phyloP scores from a whole-genome alignment of 2,113 vertebrate species.

The Thalassoma bifasciatum region DNA sequence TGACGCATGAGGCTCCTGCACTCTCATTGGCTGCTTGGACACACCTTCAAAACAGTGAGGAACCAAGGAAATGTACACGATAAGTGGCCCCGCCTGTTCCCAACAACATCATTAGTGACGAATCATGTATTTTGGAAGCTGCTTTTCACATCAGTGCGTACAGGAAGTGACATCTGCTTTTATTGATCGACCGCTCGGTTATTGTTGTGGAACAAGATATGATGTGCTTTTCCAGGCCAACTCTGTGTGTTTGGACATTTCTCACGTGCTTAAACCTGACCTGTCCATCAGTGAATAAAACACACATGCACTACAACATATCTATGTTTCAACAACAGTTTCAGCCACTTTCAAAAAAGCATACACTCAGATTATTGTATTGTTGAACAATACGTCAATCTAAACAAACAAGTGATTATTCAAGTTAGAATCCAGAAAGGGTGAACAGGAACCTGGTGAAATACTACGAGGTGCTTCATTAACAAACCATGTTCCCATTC shows the following conservation, averaged over 20 bases:
- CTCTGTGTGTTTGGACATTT: not conserved
- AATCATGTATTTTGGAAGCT: not conserved
- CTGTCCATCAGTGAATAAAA: not conserved
- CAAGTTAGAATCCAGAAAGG: no score
- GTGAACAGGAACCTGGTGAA: no score
- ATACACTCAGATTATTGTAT: no score
- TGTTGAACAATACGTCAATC: no score
- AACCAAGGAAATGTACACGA: not conserved
- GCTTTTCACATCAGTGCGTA: not conserved
- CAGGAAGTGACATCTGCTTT: not conserved
- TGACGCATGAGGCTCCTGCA: constrained; percentile 30
- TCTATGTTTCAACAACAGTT: not conserved
- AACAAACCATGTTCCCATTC: no score
- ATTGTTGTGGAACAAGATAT: not conserved
- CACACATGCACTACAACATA: not conserved
- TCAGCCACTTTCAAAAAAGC: no score
- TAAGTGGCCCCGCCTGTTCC: not conserved
- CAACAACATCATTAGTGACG: not conserved
- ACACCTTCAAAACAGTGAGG: constrained; percentile 52
- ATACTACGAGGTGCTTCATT: no score
- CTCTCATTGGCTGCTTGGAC: constrained; percentile 45
- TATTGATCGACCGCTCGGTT: not conserved
- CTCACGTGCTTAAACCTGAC: constrained; percentile 6
- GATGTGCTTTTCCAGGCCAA: not conserved
- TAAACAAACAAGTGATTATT: no score